phyloP scores from a whole-genome alignment of 2,113 vertebrate genomes.

The Pogonocichla stellata region DNA sequence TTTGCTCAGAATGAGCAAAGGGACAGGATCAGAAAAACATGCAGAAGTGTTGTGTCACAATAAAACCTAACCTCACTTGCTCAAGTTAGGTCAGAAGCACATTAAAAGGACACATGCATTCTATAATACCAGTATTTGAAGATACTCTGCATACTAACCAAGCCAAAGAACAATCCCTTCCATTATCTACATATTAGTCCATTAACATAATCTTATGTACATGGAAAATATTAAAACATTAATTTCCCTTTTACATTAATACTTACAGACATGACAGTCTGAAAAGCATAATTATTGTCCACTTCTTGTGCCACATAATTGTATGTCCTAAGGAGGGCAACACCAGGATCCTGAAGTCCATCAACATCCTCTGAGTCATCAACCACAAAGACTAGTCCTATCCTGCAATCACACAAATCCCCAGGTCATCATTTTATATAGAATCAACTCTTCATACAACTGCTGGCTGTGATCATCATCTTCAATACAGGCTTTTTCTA shows the following conservation, averaged over 20 bases:
- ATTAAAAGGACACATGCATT: neutral
- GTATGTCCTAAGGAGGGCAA: constrained; percentile 89
- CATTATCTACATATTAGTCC: neutral
- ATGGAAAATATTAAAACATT: neutral
- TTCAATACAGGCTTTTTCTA: neutral
- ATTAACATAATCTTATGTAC: neutral
- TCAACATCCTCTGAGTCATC: constrained; percentile 87
- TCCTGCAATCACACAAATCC: constrained; percentile 58
- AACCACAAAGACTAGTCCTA: constrained; percentile 95
- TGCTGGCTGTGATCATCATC: neutral
- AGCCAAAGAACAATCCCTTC: neutral
- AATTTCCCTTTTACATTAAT: neutral
- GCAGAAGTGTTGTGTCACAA: neutral
- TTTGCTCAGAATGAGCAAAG: neutral
- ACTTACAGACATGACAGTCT: constrained; percentile 88
- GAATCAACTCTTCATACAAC: neutral
- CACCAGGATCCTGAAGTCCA: constrained; percentile 90
- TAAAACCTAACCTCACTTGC: neutral
- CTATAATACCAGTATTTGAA: neutral
- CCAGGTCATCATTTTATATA: neutral
- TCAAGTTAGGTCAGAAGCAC: neutral
- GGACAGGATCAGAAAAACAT: neutral
- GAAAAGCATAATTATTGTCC: constrained; percentile 90
- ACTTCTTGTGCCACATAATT: constrained; percentile 92
- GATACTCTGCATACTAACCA: neutral